Evolutionary conservation across 2,113 vertebrate species (phyloP), one percentile per base, ranked within the genome.

Genomic region (Microtus pennsylvanicus): DNA sequence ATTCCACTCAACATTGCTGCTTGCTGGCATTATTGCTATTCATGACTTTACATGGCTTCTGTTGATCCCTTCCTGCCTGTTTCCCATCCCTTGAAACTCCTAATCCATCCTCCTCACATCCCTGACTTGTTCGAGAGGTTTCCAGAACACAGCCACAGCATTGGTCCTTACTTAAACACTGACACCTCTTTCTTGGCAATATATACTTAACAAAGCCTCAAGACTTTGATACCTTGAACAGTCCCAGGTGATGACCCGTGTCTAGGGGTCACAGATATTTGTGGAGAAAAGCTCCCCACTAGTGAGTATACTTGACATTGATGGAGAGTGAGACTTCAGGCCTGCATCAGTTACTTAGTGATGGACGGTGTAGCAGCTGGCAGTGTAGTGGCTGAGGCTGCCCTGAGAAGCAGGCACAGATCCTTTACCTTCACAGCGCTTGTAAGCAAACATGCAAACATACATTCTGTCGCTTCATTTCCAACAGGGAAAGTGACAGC

Each of bases 241-340:
- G 87, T 86, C 70, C 69, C 14, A 28, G 35, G 47, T 7, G 58
- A 63, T 1, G 74, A 69, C 38, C 52, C 61, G 7, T 5, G 80
- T 63, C 47, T 21, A 61, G 76, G 63, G 50, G 77, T 52, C 88
- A 94, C 80, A 76, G 9, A 72, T 47, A 81, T 94, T 50, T 0
- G 52, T 55, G 50, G 91, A 89, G n/a, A 90, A 45, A 58, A 65
- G 28, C 67, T 87, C 5, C 38, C 55, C 33, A 65, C 83, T 21
- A 5, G 75, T 19, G 89, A 95, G 78, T 78, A 55, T 16, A 38
- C 65, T 50, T 93, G 90, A 89, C 75, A 50, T 2, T 96, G 94
- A 96, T 85, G 90, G 7, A 47, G 80, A 92, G 42, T 70, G 80
- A 50, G 61, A 42, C 52, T 87, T 88, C 93, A 81, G 13, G 35